phyloP scores from a whole-genome alignment of 1,140 invertebrate genomes.

The Drosophila melanica region DNA sequence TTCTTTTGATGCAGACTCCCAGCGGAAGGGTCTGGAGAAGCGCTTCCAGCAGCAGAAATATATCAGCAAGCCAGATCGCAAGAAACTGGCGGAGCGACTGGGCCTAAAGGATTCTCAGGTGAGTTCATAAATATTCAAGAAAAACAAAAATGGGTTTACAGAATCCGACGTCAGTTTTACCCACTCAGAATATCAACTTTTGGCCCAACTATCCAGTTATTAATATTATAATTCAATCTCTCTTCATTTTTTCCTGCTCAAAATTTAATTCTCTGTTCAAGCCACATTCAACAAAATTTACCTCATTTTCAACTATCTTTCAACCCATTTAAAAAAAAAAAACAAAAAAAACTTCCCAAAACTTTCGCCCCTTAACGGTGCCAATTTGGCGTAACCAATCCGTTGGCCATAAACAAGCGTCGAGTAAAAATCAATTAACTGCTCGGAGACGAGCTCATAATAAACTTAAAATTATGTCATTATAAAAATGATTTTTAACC shows the following conservation, averaged over 20 bases:
- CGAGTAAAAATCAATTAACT: conserved; percentile 50
- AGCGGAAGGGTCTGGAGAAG: conserved; percentile 96
- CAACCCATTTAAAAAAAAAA: neutral
- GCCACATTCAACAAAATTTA: neutral
- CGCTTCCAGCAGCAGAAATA: conserved; percentile 99
- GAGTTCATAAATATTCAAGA: conserved; percentile 59
- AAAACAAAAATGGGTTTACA: too few species aligned
- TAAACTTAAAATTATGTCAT: conserved; percentile 50
- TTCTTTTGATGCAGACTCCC: conserved; percentile 91
- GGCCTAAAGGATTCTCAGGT: conserved; percentile 98
- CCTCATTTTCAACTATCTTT: neutral
- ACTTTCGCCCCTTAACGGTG: neutral
- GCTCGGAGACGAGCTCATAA: conserved; percentile 30
- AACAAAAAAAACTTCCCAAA: neutral
- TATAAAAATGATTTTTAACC: conserved; percentile 49
- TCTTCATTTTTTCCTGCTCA: neutral
- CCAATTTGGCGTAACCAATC: conserved; percentile 23
- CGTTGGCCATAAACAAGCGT: conserved; percentile 34
- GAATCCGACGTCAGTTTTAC: too few species aligned
- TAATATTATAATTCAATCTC: too few species aligned
- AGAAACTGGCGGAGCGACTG: conserved; percentile 97
- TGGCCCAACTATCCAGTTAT: too few species aligned
- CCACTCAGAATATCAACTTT: too few species aligned
- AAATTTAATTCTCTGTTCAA: neutral
- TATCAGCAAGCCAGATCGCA: conserved; percentile 98